These are phyloP conservation scores for Amphiprion ocellaris DNA, from an alignment of 2,113 vertebrate species.

Conservation along the genomic window DNA sequence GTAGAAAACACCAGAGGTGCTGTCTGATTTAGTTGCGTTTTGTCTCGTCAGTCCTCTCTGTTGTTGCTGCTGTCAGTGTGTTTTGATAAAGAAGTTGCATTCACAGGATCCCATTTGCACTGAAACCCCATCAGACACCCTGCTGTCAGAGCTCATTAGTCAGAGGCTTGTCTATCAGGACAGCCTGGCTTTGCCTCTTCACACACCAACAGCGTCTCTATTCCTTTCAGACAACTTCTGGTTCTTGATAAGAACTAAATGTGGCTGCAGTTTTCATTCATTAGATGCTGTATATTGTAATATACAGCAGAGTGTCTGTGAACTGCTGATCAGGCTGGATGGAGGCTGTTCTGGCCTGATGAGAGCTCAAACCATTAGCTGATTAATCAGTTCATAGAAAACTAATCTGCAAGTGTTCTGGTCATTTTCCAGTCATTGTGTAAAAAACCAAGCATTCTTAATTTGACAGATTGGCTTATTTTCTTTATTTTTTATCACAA, in stretches of 20 bases:
- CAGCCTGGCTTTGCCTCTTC: too few species aligned
- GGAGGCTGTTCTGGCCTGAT: background rate
- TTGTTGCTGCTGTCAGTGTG: background rate
- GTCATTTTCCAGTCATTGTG: too few species aligned
- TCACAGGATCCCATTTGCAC: conserved; percentile 34
- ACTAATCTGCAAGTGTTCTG: too few species aligned
- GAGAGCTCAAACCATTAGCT: too few species aligned
- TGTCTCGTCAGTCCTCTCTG: conserved; percentile 9
- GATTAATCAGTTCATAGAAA: too few species aligned
- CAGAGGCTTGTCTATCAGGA: conserved; percentile 9
- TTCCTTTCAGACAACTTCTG: background rate
- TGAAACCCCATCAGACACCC: conserved; percentile 7
- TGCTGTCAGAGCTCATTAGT: conserved; percentile 42
- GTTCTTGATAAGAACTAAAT: conserved; percentile 11
- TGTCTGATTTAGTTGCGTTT: background rate
- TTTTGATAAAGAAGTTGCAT: conserved; percentile 44
- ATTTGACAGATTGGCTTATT: background rate
- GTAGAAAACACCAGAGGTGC: background rate
- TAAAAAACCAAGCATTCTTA: too few species aligned
- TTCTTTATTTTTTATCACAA: too few species aligned
- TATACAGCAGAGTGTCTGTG: background rate
- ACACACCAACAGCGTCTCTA: background rate
- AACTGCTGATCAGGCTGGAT: background rate
- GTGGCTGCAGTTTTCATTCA: conserved; percentile 18
- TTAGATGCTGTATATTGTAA: background rate